Evolutionary conservation across 2,113 vertebrate species (phyloP).

Genomic region (Antechinus stuartii): DNA sequence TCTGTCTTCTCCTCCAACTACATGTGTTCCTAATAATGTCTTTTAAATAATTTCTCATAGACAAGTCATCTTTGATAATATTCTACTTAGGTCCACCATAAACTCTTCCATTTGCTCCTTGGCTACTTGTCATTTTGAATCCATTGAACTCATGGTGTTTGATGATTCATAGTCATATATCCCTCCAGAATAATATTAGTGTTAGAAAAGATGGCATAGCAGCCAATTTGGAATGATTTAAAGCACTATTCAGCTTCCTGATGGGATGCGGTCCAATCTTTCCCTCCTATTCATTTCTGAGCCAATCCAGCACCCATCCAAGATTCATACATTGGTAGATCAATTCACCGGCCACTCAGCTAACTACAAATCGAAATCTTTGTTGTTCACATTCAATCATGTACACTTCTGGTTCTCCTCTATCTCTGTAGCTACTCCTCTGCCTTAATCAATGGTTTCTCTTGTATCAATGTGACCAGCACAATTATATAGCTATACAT

Average conservation of each 20-base stretch:
- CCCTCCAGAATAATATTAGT: not conserved
- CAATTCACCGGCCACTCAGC: not conserved
- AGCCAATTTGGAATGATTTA: not conserved
- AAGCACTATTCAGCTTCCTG: not conserved
- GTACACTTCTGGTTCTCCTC: not conserved
- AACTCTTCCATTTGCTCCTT: not conserved
- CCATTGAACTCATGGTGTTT: not conserved
- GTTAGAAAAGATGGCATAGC: not conserved
- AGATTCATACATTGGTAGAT: not conserved
- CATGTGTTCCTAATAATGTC: not conserved
- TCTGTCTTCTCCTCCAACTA: not conserved
- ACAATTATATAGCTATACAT: too few relatives aligned
- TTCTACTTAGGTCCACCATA: not conserved
- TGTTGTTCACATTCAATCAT: too few relatives aligned
- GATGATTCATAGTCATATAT: not conserved
- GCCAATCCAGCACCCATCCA: not conserved
- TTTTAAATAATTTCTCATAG: not conserved
- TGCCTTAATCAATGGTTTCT: not conserved
- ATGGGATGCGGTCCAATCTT: not conserved
- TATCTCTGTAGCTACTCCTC: not conserved
- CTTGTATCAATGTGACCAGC: not conserved
- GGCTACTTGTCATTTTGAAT: not conserved
- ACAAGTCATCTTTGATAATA: not conserved
- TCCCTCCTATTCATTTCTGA: not conserved
- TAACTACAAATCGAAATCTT: not conserved